Percentiles rank a stretch among this genome's conserved stretches.
Conservation (phyloP, 1,140 invertebrate species). For the Babylonia areolata region DNA sequence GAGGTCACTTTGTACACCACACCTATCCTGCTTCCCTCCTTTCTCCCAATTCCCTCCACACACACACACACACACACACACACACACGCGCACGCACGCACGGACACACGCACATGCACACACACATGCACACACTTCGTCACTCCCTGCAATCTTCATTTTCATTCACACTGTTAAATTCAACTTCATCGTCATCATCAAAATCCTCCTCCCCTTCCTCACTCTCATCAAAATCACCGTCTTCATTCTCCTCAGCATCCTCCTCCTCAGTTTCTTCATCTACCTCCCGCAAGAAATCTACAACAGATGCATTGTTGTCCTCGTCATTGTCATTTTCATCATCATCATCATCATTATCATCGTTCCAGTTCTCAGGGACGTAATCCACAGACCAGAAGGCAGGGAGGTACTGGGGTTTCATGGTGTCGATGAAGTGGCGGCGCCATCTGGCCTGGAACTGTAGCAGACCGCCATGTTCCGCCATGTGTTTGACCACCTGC, state of each 20-base stretch:
- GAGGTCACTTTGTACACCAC: no score
- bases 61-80: conserved; percentile 19
- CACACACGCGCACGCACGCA: conserved; percentile 1
- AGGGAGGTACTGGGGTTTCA: conserved; percentile 85
- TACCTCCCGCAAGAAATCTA: neutral
- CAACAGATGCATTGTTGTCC: neutral
- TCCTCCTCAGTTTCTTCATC: neutral
- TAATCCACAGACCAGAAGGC: conserved; percentile 83
- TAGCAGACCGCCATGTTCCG: conserved; percentile 79
- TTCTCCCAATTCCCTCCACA: no score
- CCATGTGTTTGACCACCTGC: conserved; percentile 83
- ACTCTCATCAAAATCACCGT: neutral
- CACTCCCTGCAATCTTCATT: neutral
- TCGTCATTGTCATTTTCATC: neutral
- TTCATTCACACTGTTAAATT: neutral
- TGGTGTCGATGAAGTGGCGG: conserved; percentile 85
- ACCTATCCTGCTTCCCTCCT: no score
- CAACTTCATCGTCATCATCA: neutral
- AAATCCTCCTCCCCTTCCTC: neutral
- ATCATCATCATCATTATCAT: neutral
- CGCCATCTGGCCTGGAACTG: conserved; percentile 86
- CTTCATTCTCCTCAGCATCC: neutral
- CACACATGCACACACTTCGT: neutral
- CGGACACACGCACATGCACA: conserved; percentile 11
- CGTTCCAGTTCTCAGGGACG: conserved; percentile 44